Conservation (phyloP, 2,113 vertebrate genomes). For the Aviceda subcristata region DNA sequence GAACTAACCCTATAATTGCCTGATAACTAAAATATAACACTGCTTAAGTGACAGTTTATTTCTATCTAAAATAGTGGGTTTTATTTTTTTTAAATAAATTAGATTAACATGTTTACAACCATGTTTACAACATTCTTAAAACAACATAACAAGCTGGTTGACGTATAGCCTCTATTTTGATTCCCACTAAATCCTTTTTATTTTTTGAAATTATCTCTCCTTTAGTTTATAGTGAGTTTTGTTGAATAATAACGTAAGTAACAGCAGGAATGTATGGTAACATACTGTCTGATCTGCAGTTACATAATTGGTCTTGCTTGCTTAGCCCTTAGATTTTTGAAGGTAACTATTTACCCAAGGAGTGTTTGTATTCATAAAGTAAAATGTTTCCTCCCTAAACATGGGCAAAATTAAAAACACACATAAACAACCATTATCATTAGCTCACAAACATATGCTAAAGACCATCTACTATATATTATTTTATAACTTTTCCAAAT, state of each 20-base stretch:
- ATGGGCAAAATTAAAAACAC: constrained; percentile 79
- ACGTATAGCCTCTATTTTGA: constrained; percentile 66
- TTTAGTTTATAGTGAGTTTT: constrained; percentile 81
- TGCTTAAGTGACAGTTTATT: constrained; percentile 40
- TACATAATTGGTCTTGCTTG: constrained; percentile 71
- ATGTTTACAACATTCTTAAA: constrained; percentile 57
- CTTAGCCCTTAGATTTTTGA: constrained; percentile 75
- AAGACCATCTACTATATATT: constrained; percentile 92
- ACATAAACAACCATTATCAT: constrained; percentile 95
- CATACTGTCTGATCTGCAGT: constrained; percentile 70
- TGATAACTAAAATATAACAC: constrained; percentile 47
- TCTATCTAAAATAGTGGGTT: constrained; percentile 51
- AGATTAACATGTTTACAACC: constrained; percentile 48
- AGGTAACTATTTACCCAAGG: constrained; percentile 71
- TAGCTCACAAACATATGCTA: constrained; percentile 97
- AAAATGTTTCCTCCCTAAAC: constrained; percentile 75
- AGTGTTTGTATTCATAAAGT: constrained; percentile 79
- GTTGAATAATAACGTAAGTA: constrained; percentile 83
- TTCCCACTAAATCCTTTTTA: constrained; percentile 72
- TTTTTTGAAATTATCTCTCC: constrained; percentile 78
- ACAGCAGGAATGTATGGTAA: constrained; percentile 70
- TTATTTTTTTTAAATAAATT: constrained; percentile 5
- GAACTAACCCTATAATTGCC: constrained; percentile 22
- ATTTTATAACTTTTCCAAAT: constrained; percentile 93
- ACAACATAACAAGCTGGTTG: constrained; percentile 51